Conservation (phyloP, 2,888 invertebrate species). For the Marasmarcha lunaedactyla region DNA sequence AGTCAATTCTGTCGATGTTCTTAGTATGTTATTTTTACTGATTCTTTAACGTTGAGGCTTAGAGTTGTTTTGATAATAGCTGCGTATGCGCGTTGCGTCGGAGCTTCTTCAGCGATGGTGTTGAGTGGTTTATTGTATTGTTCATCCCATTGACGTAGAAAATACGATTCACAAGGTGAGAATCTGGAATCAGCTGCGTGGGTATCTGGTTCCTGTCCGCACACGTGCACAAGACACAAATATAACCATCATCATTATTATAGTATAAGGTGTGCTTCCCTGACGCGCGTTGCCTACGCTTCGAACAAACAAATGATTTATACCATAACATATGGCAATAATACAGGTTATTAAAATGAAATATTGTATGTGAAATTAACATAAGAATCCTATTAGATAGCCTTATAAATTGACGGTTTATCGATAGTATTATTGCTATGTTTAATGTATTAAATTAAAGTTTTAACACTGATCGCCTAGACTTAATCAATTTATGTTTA, state of each 20-base stretch:
- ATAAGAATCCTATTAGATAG: neutral
- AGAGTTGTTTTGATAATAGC: neutral
- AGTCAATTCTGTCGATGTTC: neutral
- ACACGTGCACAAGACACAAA: too few relatives aligned
- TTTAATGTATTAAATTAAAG: too few relatives aligned
- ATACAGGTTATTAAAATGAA: neutral
- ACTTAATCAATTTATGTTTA: too few relatives aligned
- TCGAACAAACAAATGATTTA: neutral
- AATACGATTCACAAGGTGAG: neutral
- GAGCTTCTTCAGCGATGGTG: neutral
- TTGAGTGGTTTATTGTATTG: neutral
- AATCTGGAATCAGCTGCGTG: neutral
- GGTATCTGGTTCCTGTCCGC: neutral
- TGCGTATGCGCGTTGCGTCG: neutral
- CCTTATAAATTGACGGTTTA: neutral
- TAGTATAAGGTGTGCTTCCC: too few relatives aligned
- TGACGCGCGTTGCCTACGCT: neutral
- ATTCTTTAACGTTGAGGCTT: neutral
- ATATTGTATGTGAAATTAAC: neutral
- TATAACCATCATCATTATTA: too few relatives aligned
- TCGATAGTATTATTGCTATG: too few relatives aligned
- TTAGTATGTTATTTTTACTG: neutral
- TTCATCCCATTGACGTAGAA: constrained; percentile 1
- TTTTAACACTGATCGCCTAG: too few relatives aligned
- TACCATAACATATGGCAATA: neutral